These are phyloP conservation scores for Eupithecia exiguata DNA, from an alignment of 2,888 invertebrate genomes.

Conservation along the genomic window DNA sequence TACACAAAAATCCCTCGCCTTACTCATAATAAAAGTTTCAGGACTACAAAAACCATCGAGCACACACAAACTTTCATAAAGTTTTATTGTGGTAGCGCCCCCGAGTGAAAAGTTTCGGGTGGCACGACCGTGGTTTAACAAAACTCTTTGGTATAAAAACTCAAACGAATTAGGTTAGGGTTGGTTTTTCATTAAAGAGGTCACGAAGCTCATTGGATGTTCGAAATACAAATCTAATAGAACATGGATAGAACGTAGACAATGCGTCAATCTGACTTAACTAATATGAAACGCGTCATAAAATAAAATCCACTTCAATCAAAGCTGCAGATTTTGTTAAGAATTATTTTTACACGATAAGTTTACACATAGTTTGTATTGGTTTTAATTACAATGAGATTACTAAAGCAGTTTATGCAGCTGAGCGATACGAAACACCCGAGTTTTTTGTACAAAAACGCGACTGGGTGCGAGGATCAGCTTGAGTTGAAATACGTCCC, in stretches of 20 bases:
- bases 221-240: not conserved
- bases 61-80: constrained; percentile 1
- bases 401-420: constrained; percentile 32
- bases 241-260: not conserved
- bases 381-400: constrained; percentile 32
- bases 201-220: not conserved
- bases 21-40: not conserved
- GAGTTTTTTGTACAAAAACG: constrained; percentile 6
- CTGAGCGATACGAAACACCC: constrained; percentile 30
- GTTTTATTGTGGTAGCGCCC: not conserved
- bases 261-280: not conserved
- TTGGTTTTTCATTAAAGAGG: not conserved
- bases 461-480: constrained; percentile 25
- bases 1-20: not conserved
- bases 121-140: not conserved
- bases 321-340: constrained; percentile 10
- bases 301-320: not conserved
- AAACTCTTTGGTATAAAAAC: not conserved
- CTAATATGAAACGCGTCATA: not conserved
- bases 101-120: not conserved
- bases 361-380: constrained; percentile 18
- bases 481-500: constrained; percentile 17
- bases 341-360: constrained; percentile 24
- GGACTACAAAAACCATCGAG: not conserved
- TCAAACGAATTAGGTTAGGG: not conserved